Conservation (phyloP, 2,113 vertebrate species). For the Sula dactylatra region DNA sequence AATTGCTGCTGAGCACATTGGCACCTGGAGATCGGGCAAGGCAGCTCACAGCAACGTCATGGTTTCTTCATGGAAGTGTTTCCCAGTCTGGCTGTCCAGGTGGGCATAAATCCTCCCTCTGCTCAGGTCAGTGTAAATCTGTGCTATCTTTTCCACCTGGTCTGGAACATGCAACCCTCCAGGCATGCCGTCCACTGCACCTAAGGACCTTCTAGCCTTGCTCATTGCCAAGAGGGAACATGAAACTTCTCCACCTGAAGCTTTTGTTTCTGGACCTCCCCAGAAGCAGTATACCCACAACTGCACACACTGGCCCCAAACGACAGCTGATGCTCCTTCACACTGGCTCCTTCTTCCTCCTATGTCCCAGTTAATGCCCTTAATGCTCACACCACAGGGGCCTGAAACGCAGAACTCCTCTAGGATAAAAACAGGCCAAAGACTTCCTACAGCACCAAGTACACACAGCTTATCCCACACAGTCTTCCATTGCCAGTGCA, state of each 20-base stretch:
- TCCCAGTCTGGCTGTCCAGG: not conserved
- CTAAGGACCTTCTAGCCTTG: not conserved
- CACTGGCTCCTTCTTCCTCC: fast-evolving
- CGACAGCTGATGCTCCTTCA: not conserved
- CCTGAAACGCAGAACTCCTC: not conserved
- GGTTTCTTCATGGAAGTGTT: not conserved
- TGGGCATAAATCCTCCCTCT: not conserved
- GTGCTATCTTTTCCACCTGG: not conserved
- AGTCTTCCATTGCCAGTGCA: fast-evolving
- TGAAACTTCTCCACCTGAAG: not conserved
- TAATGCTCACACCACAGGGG: not conserved
- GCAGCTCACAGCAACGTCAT: not conserved
- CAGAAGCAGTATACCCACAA: not conserved
- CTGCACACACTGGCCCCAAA: not conserved
- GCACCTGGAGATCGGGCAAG: not conserved
- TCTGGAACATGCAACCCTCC: not conserved
- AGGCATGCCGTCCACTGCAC: fast-evolving
- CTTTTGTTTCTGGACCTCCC: not conserved
- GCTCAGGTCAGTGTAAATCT: not conserved
- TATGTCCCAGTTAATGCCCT: not conserved
- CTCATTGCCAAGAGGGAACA: not conserved
- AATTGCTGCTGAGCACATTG: not conserved
- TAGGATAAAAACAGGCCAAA: not conserved
- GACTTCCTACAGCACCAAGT: not conserved
- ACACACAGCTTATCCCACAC: not conserved